Evolutionary conservation across 2,888 invertebrate genomes (phyloP), one percentile per base, ranked within the genome.

Genomic region (Eretmocerus hayati): DNA sequence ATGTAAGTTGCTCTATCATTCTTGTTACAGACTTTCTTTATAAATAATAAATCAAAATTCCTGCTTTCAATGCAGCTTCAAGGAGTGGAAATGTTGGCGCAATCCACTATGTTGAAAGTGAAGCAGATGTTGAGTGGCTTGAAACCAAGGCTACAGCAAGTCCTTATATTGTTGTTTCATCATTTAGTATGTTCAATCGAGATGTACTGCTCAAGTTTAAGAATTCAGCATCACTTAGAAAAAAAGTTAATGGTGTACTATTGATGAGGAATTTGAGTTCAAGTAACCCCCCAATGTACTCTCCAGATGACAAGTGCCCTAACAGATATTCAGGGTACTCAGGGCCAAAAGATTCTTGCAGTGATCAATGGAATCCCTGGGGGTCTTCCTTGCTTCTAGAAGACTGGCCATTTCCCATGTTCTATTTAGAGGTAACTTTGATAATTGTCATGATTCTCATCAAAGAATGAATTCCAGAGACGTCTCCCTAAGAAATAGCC

Each of bases 321-420:
- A 93, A 93, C 73, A 79, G 83, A 63, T 80, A 79, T 60, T 85
- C 83, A 15, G 75, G 72, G 19, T 75, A 75, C 48, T n/a, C n/a
- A n/a, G n/a, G n/a, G n/a, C n/a, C n/a, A n/a, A n/a, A n/a, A n/a
- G 70, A 72, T 52, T 75, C 75, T 42, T 77, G 79, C 36, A 72
- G 79, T 49, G 66, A 73, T 69, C 76, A 78, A 1, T 95, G 94
- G 94, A 95, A 95, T 74, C 79, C 80, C 13, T 68, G 73, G 57
- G 94, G 91, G 8, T 84, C 83, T 13, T 83, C 83, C 2, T 72
- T 94, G 13, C 69, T 93, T 58, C 79, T 83, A 60, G 80, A 82
- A 60, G 85, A 93, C 63, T 87, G 90, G 64, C 83, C 85, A n/a
- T 90, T 93, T 62, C 92, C 94, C 0, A 85, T 94, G 59, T 91